phyloP scores from a whole-genome alignment of 2,888 invertebrate species.

The Allygus modestus region DNA sequence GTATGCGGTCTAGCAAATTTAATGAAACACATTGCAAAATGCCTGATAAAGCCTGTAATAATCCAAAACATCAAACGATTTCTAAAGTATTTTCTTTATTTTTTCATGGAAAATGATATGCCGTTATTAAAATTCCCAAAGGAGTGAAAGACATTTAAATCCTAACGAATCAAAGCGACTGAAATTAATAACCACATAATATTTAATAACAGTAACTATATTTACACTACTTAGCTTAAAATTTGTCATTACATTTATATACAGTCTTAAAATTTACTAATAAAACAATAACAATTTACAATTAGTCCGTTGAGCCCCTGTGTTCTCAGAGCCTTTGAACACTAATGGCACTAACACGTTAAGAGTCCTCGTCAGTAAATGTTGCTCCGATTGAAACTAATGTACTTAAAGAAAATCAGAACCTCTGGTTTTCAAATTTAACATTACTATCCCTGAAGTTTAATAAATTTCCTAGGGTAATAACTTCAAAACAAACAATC shows the following conservation, averaged over 20 bases:
- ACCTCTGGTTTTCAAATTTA: not conserved
- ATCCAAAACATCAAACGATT: too few relatives aligned
- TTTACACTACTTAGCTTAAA: slow-evolving; percentile 50
- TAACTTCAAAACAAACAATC: not conserved
- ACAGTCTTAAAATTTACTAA: slow-evolving; percentile 56
- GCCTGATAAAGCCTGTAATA: too few relatives aligned
- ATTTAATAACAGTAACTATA: slow-evolving; percentile 50
- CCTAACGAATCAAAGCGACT: slow-evolving; percentile 37
- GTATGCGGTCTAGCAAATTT: too few relatives aligned
- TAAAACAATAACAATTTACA: slow-evolving; percentile 57
- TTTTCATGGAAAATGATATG: slow-evolving; percentile 20
- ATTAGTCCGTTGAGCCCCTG: slow-evolving; percentile 42
- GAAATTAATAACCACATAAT: slow-evolving; percentile 32
- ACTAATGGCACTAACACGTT: slow-evolving; percentile 47
- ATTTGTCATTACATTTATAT: slow-evolving; percentile 51
- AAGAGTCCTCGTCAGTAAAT: slow-evolving; percentile 25
- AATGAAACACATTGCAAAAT: too few relatives aligned
- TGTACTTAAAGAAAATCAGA: not conserved
- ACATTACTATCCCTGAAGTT: not conserved
- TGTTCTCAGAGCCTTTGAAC: slow-evolving; percentile 19
- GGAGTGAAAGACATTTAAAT: slow-evolving; percentile 44
- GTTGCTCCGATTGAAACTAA: not conserved
- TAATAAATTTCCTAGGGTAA: not conserved
- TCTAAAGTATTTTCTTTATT: too few relatives aligned
- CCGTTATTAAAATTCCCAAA: slow-evolving; percentile 15